Conservation (phyloP, 2,113 vertebrate genomes). For the Saguinus midas region DNA sequence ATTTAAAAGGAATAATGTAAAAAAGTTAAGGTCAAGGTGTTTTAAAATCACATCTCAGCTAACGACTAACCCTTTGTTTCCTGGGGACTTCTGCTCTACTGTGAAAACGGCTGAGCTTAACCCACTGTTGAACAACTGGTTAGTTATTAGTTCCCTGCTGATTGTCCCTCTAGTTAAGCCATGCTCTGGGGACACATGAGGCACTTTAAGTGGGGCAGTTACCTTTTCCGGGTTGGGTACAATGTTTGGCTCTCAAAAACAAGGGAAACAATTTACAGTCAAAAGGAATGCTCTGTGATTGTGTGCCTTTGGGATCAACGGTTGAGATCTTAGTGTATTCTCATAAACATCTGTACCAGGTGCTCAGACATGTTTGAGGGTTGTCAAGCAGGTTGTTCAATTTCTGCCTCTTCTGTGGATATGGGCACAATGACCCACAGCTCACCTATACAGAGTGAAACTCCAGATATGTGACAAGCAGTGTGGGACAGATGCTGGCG, state of each 20-base stretch:
- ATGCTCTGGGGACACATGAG: conserved; percentile 32
- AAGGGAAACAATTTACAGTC: background rate
- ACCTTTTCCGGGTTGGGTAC: background rate
- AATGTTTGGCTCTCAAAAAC: conserved; percentile 17
- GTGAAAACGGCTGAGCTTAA: background rate
- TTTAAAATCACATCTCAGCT: background rate
- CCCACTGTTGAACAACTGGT: background rate
- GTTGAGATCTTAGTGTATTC: background rate
- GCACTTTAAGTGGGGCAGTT: conserved; percentile 49
- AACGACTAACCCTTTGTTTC: conserved; percentile 37
- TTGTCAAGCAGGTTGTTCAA: background rate
- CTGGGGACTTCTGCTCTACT: background rate
- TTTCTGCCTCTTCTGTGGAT: background rate
- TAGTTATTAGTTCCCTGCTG: conserved; percentile 43
- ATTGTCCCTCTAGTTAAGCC: conserved; percentile 54
- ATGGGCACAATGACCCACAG: rapidly evolving
- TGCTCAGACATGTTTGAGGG: background rate
- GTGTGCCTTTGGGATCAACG: background rate
- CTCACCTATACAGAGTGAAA: background rate
- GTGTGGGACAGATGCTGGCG: background rate
- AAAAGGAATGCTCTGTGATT: background rate
- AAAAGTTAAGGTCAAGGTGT: conserved; percentile 69
- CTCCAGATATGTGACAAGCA: background rate
- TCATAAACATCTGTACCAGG: background rate
- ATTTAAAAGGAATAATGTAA: conserved; percentile 47